Base-by-base conservation (phyloP, 1,140 invertebrate genomes). In the Brachionus asplanchnoidis region DNA sequence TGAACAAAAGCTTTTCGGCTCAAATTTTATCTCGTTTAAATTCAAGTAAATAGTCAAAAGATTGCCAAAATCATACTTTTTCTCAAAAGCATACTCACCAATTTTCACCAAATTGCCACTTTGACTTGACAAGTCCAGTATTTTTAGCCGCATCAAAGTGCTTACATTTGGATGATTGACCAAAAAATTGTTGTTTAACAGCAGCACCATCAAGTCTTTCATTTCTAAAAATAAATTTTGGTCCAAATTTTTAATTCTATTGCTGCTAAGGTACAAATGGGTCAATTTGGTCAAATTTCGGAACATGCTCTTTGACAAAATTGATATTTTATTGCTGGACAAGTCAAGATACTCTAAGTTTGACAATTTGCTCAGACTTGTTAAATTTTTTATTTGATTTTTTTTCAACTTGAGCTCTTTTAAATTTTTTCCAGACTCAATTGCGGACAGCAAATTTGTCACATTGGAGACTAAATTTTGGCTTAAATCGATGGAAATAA, bases 71-170 rank as follows among this genome's bases (percentile, higher is more conserved):
- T 9, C 14, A 46, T 3, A 11, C 0, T 80, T 80, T 80, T 50
- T 36, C 28, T 32, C 28, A 56, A 80, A 80, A 20, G 78, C 23
- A 80, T 56, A 80, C 17, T 80, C 56, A 32, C 20, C 9, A n/a
- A 80, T 80, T 50, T 56, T 14, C 17, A 28, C 46, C 17, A 80
- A 40, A 14, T 80, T 40, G 8, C 78, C 78, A 80, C 60, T 60
- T 56, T 80, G 78, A 56, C 56, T 80, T n/a, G 78, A 80, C 6
- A 80, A 80, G 23, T 80, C 78, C 8, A 80, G 12, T 53, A 80
- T 53, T 12, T 53, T 32, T 1, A 80, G 50, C 12, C 36, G 53
- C 11, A n/a, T 12, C 20, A 65, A 28, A 65, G 5, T 26, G 9
- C 14, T 40, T 17, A 80, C 60, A 17, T 80, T 53, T 32, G 78